Conservation (phyloP, 2,797 vertebrate species). For the Etheostoma perlongum region DNA sequence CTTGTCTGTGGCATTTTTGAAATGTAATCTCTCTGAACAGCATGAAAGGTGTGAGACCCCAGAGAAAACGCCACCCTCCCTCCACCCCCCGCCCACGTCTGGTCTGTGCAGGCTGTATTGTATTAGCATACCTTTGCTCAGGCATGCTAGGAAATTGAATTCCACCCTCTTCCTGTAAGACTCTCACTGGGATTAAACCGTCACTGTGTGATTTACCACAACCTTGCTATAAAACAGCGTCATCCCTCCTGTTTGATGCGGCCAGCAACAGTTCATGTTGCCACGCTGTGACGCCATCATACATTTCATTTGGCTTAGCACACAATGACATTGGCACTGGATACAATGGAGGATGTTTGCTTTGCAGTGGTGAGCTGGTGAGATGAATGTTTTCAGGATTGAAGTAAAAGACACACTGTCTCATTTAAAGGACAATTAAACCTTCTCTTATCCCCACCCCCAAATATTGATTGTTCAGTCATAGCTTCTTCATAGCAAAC, state of each 20-base stretch:
- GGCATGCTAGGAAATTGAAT: constrained; percentile 73
- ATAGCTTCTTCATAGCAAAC: neutral
- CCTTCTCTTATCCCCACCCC: neutral
- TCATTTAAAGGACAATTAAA: constrained; percentile 1
- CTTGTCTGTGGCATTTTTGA: constrained; percentile 78
- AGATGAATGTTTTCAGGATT: neutral
- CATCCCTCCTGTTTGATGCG: constrained; percentile 61
- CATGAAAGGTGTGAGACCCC: constrained; percentile 77
- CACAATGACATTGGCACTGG: constrained; percentile 32
- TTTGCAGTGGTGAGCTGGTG: neutral
- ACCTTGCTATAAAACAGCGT: constrained; percentile 56
- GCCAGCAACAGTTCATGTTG: constrained; percentile 45
- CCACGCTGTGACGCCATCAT: constrained; percentile 52
- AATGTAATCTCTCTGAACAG: constrained; percentile 82
- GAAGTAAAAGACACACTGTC: neutral
- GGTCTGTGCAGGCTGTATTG: constrained; percentile 35
- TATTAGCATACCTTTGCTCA: constrained; percentile 75
- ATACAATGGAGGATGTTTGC: constrained; percentile 14
- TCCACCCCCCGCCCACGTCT: constrained; percentile 8
- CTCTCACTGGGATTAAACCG: constrained; percentile 68
- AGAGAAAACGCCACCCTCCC: constrained; percentile 55
- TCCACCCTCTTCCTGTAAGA: constrained; percentile 71
- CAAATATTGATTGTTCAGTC: neutral
- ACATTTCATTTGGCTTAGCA: constrained; percentile 55
- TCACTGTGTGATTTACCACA: constrained; percentile 74